phyloP scores from a whole-genome alignment of 2,797 vertebrate species.

The Anabas testudineus region DNA sequence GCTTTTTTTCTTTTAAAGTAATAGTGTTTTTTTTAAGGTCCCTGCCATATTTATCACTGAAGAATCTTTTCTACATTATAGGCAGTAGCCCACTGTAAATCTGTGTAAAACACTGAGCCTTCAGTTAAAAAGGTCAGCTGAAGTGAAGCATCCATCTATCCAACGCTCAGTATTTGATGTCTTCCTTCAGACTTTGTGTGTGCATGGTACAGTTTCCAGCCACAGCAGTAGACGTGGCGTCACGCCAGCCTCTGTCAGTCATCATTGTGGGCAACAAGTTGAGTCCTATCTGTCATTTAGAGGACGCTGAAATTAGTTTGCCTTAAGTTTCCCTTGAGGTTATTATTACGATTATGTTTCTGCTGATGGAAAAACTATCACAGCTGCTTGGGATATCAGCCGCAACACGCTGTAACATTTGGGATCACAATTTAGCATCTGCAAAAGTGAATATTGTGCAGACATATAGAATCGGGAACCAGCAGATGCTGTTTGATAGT shows the following conservation, averaged over 20 bases:
- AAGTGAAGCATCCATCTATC: neutral
- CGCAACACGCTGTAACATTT: neutral
- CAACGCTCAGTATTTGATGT: neutral
- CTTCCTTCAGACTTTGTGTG: neutral
- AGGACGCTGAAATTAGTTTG: conserved; percentile 32
- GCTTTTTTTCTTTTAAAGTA: conserved; percentile 8
- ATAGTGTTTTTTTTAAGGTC: neutral
- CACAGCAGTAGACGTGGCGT: neutral
- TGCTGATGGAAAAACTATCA: conserved; percentile 31
- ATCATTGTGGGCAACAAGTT: conserved; percentile 25
- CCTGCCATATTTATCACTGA: neutral
- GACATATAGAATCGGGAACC: neutral
- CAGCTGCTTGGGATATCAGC: conserved; percentile 17
- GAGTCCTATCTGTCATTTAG: conserved; percentile 35
- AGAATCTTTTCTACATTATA: neutral
- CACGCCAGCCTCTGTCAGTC: conserved; percentile 2
- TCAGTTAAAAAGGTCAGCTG: neutral
- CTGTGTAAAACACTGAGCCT: conserved; percentile 8
- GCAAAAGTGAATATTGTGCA: conserved; percentile 8
- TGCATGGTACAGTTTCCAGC: neutral
- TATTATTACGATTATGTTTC: conserved; percentile 3
- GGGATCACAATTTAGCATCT: conserved; percentile 4
- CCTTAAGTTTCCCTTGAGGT: conserved; percentile 41
- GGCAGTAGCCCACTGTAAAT: neutral
- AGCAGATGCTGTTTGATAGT: neutral